Percentiles rank a stretch among this genome's conserved stretches.
These are phyloP conservation scores for Formica aserva DNA, from an alignment of 2,888 invertebrate species.

Conservation along the genomic window DNA sequence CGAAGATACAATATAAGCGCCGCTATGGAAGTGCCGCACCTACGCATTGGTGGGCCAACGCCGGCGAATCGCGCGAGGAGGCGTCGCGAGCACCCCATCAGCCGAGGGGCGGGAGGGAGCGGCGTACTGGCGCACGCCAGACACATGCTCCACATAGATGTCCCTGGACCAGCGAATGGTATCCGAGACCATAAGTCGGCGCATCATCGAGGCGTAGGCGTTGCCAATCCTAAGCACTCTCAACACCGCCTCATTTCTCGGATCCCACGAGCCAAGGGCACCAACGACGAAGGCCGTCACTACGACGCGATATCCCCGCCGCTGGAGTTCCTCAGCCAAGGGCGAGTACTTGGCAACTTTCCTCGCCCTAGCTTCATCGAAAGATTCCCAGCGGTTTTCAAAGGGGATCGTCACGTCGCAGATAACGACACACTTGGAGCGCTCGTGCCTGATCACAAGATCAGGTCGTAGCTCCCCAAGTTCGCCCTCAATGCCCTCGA, in stretches of 20 bases:
- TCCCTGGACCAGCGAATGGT: not conserved
- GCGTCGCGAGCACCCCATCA: no score
- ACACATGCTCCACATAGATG: not conserved
- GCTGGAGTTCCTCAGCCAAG: not conserved
- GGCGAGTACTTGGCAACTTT: not conserved
- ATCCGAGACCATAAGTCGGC: no score
- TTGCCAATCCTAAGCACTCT: not conserved
- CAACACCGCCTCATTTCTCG: not conserved
- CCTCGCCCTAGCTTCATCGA: no score
- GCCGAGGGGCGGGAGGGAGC: no score
- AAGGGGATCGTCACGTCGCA: no score
- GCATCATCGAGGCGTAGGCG: no score
- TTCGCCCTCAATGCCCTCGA: no score
- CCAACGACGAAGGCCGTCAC: constrained; percentile 4
- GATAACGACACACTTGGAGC: no score
- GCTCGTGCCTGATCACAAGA: no score
- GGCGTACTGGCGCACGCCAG: not conserved
- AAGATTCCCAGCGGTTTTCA: no score
- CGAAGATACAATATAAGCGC: not conserved
- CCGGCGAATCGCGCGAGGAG: no score
- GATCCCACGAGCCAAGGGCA: not conserved
- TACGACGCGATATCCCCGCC: not conserved
- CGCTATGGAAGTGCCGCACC: not conserved
- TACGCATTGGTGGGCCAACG: not conserved
- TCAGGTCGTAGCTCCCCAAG: no score